A percentile compares a stretch with the other conserved stretches of the same genome.
phyloP scores from a whole-genome alignment of 2,797 vertebrate species.

The Epinephelus coioides region DNA sequence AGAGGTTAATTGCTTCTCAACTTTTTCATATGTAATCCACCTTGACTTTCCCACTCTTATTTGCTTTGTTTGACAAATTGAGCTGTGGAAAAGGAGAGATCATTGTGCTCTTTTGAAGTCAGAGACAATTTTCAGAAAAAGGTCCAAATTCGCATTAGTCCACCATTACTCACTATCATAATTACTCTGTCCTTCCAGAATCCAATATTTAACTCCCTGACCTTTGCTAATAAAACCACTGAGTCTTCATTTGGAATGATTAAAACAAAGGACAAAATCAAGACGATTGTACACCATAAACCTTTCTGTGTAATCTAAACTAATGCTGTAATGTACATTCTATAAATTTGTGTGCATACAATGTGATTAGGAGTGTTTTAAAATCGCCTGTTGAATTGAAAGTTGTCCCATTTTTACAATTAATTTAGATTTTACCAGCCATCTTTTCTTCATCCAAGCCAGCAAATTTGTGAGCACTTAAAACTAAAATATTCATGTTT shows the following conservation, averaged over 20 bases:
- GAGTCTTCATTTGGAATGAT: constrained; percentile 46
- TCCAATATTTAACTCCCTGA: constrained; percentile 61
- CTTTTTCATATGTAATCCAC: constrained; percentile 68
- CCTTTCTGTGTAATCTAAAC: constrained; percentile 9
- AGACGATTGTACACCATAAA: neutral
- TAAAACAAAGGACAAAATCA: constrained; percentile 57
- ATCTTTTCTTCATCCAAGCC: neutral
- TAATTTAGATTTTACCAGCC: neutral
- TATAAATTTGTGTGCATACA: neutral
- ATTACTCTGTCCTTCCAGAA: constrained; percentile 65
- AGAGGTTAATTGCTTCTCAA: constrained; percentile 78
- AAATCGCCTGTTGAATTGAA: neutral
- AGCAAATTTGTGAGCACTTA: neutral
- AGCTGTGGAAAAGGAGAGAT: constrained; percentile 39
- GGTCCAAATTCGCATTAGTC: constrained; percentile 60
- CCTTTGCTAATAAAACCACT: constrained; percentile 56
- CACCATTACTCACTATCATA: constrained; percentile 61
- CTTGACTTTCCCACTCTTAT: constrained; percentile 59
- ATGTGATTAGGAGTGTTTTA: neutral
- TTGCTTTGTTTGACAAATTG: constrained; percentile 64
- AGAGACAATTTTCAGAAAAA: constrained; percentile 55
- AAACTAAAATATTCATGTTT: neutral
- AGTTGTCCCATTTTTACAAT: neutral
- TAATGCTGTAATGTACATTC: neutral
- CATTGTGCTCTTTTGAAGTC: constrained; percentile 53